Evolutionary conservation across 2,888 invertebrate species (phyloP).

Genomic region (Clepsis dumicolana): DNA sequence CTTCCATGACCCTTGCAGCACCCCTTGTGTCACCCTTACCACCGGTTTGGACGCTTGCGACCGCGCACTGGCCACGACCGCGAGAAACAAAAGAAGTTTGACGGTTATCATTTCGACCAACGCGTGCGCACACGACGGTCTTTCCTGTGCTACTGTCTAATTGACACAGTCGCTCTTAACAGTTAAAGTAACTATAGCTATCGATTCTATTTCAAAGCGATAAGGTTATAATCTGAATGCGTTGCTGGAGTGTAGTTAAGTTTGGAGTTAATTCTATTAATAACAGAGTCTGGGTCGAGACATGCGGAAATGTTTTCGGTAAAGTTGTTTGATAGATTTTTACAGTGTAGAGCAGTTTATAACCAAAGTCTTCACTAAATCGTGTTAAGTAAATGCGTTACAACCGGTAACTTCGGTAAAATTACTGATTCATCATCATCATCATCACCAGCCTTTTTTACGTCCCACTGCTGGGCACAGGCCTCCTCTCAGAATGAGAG

Average conservation of each 20-base stretch:
- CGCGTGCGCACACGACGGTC: conserved; percentile 55
- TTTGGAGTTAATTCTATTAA: background rate
- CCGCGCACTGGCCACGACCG: conserved; percentile 51
- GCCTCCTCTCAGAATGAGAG: no score
- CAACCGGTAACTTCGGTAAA: no score
- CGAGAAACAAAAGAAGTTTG: conserved; percentile 57
- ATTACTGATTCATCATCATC: no score
- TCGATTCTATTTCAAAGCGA: background rate
- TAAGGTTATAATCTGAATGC: background rate
- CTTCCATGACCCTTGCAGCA: conserved; percentile 73
- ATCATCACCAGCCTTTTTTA: no score
- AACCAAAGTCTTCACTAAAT: no score
- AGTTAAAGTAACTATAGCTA: background rate
- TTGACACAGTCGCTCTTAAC: conserved; percentile 14
- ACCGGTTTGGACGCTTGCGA: conserved; percentile 65
- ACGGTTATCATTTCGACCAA: conserved; percentile 55
- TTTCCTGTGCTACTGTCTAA: conserved; percentile 41
- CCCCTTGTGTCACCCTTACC: conserved; percentile 68
- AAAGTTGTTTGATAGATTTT: background rate
- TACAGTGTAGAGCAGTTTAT: background rate
- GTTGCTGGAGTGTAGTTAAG: background rate
- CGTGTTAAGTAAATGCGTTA: no score
- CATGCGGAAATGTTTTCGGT: background rate
- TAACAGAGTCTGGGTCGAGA: background rate
- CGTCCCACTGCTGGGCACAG: no score